Conservation (phyloP, 2,113 vertebrate genomes). For the Crotalus viridis region DNA sequence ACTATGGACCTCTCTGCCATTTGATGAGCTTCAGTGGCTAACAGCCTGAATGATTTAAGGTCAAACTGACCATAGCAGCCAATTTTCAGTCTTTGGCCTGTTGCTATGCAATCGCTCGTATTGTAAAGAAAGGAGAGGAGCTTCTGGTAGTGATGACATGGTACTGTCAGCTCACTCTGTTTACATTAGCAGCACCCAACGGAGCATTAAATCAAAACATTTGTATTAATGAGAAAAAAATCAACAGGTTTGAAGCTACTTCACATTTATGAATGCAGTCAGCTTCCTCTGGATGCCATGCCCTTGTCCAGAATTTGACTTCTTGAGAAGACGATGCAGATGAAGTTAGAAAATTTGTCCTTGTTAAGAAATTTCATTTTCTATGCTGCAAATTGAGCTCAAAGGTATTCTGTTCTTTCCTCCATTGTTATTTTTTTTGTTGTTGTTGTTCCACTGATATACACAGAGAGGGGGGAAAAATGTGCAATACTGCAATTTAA, state of each 20-base stretch:
- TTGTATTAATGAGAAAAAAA: neutral
- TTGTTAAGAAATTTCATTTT: neutral
- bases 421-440: neutral
- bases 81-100: neutral
- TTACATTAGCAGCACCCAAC: neutral
- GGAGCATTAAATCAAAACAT: neutral
- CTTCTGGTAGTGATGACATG: neutral
- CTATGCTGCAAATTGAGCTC: neutral
- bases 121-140: neutral
- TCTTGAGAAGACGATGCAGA: neutral
- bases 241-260: neutral
- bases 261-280: neutral
- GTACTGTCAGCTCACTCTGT: neutral
- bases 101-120: neutral
- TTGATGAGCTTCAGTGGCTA: neutral
- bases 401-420: neutral
- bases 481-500: neutral
- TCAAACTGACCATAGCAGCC: neutral
- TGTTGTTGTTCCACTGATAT: neutral
- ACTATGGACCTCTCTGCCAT: neutral
- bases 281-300: neutral
- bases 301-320: neutral
- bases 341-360: neutral
- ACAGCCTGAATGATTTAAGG: neutral
- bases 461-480: neutral